Base-by-base conservation (phyloP, 1,140 invertebrate species). In the Drosophila ambigua region DNA sequence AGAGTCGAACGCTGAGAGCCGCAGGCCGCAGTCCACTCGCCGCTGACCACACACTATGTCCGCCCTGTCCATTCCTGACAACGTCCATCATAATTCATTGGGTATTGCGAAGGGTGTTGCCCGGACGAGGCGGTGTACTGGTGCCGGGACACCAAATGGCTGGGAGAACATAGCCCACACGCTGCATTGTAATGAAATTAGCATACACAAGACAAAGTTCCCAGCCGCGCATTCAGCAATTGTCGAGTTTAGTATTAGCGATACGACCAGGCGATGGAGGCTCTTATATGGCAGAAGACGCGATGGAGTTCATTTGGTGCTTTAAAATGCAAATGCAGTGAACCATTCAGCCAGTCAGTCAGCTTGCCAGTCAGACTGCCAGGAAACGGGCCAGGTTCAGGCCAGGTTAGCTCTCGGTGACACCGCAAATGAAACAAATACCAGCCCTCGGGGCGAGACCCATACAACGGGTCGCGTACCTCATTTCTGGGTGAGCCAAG, bases 71-170 rank as follows among this genome's bases (percentile, higher is more conserved):
- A 77, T 64, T 87, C 81, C 81, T 72, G 82, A 85, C 82, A 87
- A 72, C 71, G 82, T 85, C 74, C 78, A 81, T 85, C 82, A 85
- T 87, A 85, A 87, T 85, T 87, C 82, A 85, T 78, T 46, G 69
- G 51, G 48, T 50, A 74, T 74, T 72, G 72, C 53, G 71, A 39
- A 43, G 60, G 60, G 52, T 46, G 26, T 48, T 35, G 23, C 26
- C 15, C 5, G 20, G 54, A 39, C 66, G 44, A 44, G 28, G 20
- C 53, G 45, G 9, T 11, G 48, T 7, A 46, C 8, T 9, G 8
- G 28, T 31, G 7, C 7, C 28, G 15, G 26, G 41, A 4, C 35
- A 5, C 9, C 9, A 11, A 11, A 0, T 4, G 54, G 28, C 9
- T 54, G 35, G 41, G 31, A 31, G 8, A 31, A 26, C 6, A n/a